Evolutionary conservation across 2,113 vertebrate species (phyloP).

Genomic region (Archocentrus centrarchus): DNA sequence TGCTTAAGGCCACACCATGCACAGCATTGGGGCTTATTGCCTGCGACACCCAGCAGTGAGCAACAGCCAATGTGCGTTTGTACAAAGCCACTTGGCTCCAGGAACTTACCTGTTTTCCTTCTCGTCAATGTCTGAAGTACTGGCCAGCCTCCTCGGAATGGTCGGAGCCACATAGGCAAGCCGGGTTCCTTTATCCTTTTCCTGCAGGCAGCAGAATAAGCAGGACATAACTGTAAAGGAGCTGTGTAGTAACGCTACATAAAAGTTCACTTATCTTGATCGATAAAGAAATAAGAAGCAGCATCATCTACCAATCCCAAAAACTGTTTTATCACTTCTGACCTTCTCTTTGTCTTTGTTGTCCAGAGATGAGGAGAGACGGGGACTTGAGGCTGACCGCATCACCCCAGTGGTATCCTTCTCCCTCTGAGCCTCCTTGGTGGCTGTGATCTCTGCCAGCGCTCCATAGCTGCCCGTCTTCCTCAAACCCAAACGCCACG

Average conservation of each 20-base stretch:
- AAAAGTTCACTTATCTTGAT: neutral
- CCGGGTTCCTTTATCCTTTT: slow-evolving; percentile 93
- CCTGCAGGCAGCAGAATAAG: slow-evolving; percentile 76
- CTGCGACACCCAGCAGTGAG: slow-evolving; percentile 57
- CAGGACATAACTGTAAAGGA: neutral
- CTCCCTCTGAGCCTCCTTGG: slow-evolving; percentile 95
- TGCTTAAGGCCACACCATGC: slow-evolving; percentile 51
- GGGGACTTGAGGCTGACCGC: slow-evolving; percentile 97
- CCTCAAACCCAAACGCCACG: slow-evolving; percentile 93
- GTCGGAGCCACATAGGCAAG: slow-evolving; percentile 95
- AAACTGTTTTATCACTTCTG: neutral
- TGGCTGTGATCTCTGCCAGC: slow-evolving; percentile 94
- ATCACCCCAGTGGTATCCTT: slow-evolving; percentile 94
- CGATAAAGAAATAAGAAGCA: neutral
- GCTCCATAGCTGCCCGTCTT: slow-evolving; percentile 98
- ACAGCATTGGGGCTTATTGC: slow-evolving; percentile 34
- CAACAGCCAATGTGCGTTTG: slow-evolving; percentile 42
- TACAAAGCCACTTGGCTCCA: neutral
- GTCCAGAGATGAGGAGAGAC: slow-evolving; percentile 95
- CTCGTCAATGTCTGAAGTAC: slow-evolving; percentile 96
- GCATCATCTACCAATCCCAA: neutral
- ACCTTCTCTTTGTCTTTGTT: slow-evolving; percentile 99
- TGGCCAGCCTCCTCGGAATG: slow-evolving; percentile 93
- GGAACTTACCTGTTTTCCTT: slow-evolving; percentile 93
- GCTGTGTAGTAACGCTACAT: neutral